A percentile compares a stretch with the other conserved stretches of the same genome.
Evolutionary conservation across 2,797 vertebrate genomes (phyloP).

Genomic region (Myiothlypis coronata): DNA sequence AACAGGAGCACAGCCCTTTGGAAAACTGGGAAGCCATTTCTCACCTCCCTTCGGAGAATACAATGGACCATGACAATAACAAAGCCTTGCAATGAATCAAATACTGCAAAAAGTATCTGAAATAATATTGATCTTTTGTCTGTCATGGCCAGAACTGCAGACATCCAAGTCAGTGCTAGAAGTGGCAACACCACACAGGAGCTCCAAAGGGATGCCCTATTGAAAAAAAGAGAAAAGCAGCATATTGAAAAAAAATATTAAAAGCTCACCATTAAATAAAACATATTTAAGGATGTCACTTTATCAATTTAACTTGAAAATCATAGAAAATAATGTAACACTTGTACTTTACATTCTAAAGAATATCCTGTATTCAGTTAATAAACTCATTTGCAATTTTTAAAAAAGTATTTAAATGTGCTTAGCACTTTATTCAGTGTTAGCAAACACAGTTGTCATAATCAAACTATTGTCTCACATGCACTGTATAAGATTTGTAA

Average conservation of each 20-base stretch:
- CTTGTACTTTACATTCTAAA: slow-evolving; percentile 54
- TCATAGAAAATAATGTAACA: slow-evolving; percentile 46
- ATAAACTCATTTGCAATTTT: slow-evolving; percentile 45
- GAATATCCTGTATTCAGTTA: slow-evolving; percentile 64
- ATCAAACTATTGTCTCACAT: slow-evolving; percentile 78
- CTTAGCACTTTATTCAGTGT: slow-evolving; percentile 58
- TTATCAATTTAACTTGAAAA: slow-evolving; percentile 66
- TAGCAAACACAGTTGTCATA: slow-evolving; percentile 71
- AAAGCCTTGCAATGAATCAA: slow-evolving; percentile 98
- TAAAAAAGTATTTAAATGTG: slow-evolving; percentile 54
- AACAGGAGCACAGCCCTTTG: not conserved
- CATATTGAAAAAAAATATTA: not conserved
- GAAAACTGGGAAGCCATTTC: slow-evolving; percentile 28
- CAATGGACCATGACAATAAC: slow-evolving; percentile 99
- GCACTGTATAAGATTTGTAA: slow-evolving; percentile 80
- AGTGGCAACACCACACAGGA: slow-evolving; percentile 97
- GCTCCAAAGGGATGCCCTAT: slow-evolving; percentile 98
- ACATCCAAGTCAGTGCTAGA: slow-evolving; percentile 98
- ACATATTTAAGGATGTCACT: slow-evolving; percentile 30
- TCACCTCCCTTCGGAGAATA: slow-evolving; percentile 95
- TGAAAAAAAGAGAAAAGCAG: slow-evolving; percentile 48
- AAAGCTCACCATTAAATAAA: slow-evolving; percentile 27
- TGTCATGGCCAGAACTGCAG: slow-evolving; percentile 97
- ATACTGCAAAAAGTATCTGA: slow-evolving; percentile 98
- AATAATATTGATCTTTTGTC: slow-evolving; percentile 99